These are phyloP conservation scores for Myotis yumanensis DNA, from an alignment of 2,113 vertebrate genomes.

Conservation along the genomic window DNA sequence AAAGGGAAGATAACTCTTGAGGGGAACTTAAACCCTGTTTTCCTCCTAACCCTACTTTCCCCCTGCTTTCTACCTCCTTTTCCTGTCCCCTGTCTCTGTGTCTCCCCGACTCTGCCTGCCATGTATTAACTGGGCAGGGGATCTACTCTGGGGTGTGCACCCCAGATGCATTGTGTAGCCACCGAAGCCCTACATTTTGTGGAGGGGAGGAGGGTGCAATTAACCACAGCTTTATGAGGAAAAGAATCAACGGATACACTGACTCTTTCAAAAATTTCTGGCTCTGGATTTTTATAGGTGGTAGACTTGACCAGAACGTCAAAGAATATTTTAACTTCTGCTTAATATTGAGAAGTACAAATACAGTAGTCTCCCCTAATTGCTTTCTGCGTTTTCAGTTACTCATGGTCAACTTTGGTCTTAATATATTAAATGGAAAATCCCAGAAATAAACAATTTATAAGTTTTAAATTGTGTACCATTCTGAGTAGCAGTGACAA, in stretches of 20 bases:
- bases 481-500: neutral
- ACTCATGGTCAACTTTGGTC: neutral
- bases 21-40: neutral
- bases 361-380: neutral
- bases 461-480: neutral
- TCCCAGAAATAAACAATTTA: neutral
- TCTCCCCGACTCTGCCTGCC: too few relatives aligned
- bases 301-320: constrained; percentile 10
- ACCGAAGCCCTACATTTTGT: neutral
- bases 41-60: too few relatives aligned
- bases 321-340: constrained; percentile 49
- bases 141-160: neutral
- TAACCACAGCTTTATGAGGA: neutral
- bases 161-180: neutral
- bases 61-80: neutral
- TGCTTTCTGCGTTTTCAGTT: neutral
- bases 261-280: neutral
- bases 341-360: neutral
- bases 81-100: accelerated
- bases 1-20: neutral
- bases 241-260: neutral
- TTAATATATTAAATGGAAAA: neutral
- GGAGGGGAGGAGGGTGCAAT: neutral
- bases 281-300: neutral
- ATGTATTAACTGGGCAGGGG: neutral